These are phyloP conservation scores for Lordiphosa fenestrarum DNA, from an alignment of 2,888 invertebrate species.

Conservation along the genomic window DNA sequence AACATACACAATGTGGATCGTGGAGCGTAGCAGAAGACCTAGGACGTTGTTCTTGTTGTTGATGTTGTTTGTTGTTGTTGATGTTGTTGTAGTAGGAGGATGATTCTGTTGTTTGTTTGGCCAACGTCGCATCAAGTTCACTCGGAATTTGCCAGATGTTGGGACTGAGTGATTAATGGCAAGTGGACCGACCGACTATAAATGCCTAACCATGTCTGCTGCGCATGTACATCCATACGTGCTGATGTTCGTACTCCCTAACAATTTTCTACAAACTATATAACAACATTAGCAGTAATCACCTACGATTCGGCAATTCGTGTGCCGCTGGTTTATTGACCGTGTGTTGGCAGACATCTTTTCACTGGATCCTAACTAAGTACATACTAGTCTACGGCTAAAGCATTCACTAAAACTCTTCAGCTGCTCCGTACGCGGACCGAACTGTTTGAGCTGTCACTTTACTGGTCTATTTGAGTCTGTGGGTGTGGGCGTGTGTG, in stretches of 20 bases:
- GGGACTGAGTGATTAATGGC: too few relatives aligned
- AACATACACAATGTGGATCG: conserved; percentile 25
- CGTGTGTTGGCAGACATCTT: neutral
- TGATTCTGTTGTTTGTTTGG: conserved; percentile 8
- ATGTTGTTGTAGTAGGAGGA: conserved; percentile 14
- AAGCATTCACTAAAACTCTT: conserved; percentile 1
- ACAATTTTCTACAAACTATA: conserved; percentile 10
- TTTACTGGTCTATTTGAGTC: neutral
- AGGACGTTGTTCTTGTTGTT: conserved; percentile 31
- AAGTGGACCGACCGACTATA: too few relatives aligned
- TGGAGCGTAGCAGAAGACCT: conserved; percentile 35
- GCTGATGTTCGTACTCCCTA: neutral
- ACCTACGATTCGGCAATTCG: conserved; percentile 1
- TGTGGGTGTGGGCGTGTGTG: conserved; percentile 5
- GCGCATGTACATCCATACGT: conserved; percentile 14
- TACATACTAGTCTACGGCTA: conserved; percentile 7
- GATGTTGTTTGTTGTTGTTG: conserved; percentile 33
- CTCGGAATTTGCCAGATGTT: too few relatives aligned
- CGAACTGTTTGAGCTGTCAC: too few relatives aligned
- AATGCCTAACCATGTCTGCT: conserved; percentile 1
- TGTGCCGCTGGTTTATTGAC: neutral
- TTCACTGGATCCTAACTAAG: conserved; percentile 11
- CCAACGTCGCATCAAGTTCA: conserved; percentile 9
- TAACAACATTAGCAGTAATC: conserved; percentile 14
- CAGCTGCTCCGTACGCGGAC: too few relatives aligned